These are phyloP conservation scores for Cercocebus atys DNA, from an alignment of 2,113 vertebrate genomes.

Conservation along the genomic window DNA sequence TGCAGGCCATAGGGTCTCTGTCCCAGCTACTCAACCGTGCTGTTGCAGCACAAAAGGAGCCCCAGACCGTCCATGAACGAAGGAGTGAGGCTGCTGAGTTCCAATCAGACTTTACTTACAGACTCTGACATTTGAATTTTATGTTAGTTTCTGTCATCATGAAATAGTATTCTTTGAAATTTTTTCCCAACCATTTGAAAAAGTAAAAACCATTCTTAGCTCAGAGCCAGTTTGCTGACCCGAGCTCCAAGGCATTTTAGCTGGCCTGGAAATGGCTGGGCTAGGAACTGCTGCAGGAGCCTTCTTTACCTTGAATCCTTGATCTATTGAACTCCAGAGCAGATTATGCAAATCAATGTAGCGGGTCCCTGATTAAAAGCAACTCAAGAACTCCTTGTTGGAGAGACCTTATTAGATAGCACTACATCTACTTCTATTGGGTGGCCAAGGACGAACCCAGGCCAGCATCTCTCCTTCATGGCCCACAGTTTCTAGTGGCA, in stretches of 20 bases:
- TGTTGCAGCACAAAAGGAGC: rapidly evolving
- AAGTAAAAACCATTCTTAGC: neutral
- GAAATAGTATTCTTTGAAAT: neutral
- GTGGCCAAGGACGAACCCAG: no score
- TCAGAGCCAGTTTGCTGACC: neutral
- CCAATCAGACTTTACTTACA: no score
- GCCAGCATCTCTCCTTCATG: no score
- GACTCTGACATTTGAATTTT: neutral
- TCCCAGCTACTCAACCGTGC: rapidly evolving
- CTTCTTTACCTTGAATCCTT: neutral
- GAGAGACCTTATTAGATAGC: neutral
- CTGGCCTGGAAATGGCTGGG: neutral
- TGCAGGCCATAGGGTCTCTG: rapidly evolving
- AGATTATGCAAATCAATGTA: neutral
- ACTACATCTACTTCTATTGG: neutral
- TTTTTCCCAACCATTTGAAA: neutral
- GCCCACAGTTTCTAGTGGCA: neutral
- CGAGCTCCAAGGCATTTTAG: rapidly evolving
- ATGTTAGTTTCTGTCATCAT: neutral
- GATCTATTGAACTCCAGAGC: neutral
- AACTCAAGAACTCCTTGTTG: neutral
- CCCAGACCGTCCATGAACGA: rapidly evolving
- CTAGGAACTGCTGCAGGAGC: rapidly evolving
- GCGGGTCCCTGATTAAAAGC: neutral
- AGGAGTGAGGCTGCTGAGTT: no score